Evolutionary conservation across 2,888 invertebrate genomes (phyloP).

Genomic region (Bruchidius siliquastri): DNA sequence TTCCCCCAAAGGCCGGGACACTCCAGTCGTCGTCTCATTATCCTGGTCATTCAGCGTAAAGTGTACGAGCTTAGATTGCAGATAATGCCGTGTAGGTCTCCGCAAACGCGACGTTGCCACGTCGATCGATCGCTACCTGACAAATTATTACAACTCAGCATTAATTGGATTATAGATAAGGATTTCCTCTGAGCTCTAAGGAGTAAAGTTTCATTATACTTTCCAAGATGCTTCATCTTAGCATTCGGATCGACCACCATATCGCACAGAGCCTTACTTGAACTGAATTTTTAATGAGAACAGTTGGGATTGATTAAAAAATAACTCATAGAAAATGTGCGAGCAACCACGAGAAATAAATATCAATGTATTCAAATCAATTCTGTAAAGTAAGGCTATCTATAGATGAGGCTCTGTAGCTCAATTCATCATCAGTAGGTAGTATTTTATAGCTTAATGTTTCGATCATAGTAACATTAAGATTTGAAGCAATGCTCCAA

Average conservation of each 20-base stretch:
- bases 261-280: neutral
- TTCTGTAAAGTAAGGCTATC: too few species aligned
- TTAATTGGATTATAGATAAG: neutral
- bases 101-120: neutral
- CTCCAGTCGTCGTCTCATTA: conserved; percentile 29
- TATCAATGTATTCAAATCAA: too few species aligned
- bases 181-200: neutral
- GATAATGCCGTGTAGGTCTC: neutral
- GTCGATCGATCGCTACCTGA: neutral
- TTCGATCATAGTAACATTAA: too few species aligned
- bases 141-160: neutral
- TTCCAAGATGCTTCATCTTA: neutral
- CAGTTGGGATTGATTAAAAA: too few species aligned
- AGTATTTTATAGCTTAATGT: too few species aligned
- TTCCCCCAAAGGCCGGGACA: conserved; percentile 17
- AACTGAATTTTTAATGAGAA: too few species aligned
- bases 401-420: too few species aligned
- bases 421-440: too few species aligned
- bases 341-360: too few species aligned
- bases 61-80: neutral
- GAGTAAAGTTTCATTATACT: neutral
- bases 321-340: too few species aligned
- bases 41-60: conserved; percentile 30
- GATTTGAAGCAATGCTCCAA: too few species aligned
- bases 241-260: neutral